A percentile compares a stretch with the other conserved stretches of the same genome.
Evolutionary conservation across 2,888 invertebrate genomes (phyloP).

Genomic region (Carcina quercana): DNA sequence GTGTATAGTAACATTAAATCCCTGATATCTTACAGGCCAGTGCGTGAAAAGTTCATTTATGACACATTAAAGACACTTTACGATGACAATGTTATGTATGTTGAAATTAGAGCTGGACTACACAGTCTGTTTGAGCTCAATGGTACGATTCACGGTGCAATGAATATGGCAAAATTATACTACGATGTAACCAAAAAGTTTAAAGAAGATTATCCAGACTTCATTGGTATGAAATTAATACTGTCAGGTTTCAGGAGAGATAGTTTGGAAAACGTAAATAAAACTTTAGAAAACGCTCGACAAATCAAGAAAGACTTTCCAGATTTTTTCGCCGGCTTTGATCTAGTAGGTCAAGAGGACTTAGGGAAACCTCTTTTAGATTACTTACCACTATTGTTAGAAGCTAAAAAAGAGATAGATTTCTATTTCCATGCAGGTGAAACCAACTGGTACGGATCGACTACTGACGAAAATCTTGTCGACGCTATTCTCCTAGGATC

Average conservation of each 20-base stretch:
- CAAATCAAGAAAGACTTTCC: conserved; percentile 71
- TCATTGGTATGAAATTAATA: conserved; percentile 80
- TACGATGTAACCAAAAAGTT: conserved; percentile 73
- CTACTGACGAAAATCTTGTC: conserved; percentile 81
- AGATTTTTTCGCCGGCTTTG: conserved; percentile 83
- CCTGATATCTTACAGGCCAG: conserved; percentile 76
- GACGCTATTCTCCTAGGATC: conserved; percentile 85
- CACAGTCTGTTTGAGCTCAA: conserved; percentile 77
- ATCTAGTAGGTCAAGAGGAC: conserved; percentile 89
- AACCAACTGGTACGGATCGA: conserved; percentile 81
- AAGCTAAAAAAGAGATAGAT: conserved; percentile 67
- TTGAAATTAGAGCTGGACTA: conserved; percentile 78
- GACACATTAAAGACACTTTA: conserved; percentile 76
- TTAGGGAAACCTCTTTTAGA: conserved; percentile 76
- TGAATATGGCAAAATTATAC: conserved; percentile 73
- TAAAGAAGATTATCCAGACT: conserved; percentile 74
- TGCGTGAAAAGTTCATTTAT: conserved; percentile 77
- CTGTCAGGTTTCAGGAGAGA: conserved; percentile 48
- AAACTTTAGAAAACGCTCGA: conserved; percentile 45
- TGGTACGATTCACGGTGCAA: conserved; percentile 64
- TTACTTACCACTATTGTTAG: conserved; percentile 71
- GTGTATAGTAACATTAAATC: conserved; percentile 69
- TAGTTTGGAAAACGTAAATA: conserved; percentile 43
- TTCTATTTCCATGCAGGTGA: conserved; percentile 88
- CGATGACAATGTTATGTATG: conserved; percentile 80